Base-by-base conservation (phyloP, 1,140 invertebrate genomes). In the Drosophila simulans region DNA sequence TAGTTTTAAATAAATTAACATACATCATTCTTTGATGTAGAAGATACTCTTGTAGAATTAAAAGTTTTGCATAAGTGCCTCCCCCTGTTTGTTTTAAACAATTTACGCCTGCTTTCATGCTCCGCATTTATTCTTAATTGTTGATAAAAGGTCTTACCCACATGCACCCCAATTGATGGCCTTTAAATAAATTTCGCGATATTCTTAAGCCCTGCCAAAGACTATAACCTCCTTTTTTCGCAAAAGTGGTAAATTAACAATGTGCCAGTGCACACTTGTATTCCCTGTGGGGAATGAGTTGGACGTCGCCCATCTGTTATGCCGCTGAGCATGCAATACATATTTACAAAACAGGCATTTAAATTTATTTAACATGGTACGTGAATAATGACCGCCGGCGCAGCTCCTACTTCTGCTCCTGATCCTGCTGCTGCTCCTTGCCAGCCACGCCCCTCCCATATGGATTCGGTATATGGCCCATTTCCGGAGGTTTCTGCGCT, bases 341-440 rank as follows among this genome's bases (percentile, higher is more conserved):
- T 86, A 89, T 86, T 86, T 89, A 88, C 83, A 88, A 86, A 86
- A 88, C 83, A 86, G 83, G 83, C 83, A 89, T 86, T 86, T 86
- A 89, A 89, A 89, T 86, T 86, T 86, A 86, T 86, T 86, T 83
- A 86, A 86, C 83, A 88, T 82, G 82, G 83, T 83, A 86, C 83
- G 82, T 86, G 82, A 86, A 88, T 86, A 88, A 86, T 86, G 82
- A 86, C 82, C 83, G 81, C 83, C 75, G 59, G 75, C 59, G 62
- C 78, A 64, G 71, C 72, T 76, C 58, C 70, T 49, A 54, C 43
- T 53, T 46, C 75, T 45, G 57, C 43, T 57, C 56, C 73, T 34
- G 34, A 45, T 42, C n/a, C 65, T 52, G 46, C n/a, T 27, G 17
- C 37, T 17, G n/a, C 20, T 59, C 7, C 27, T 39, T 15, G 22